Conservation (phyloP, 2,797 vertebrate species). For the Rhynchotus rufescens region DNA sequence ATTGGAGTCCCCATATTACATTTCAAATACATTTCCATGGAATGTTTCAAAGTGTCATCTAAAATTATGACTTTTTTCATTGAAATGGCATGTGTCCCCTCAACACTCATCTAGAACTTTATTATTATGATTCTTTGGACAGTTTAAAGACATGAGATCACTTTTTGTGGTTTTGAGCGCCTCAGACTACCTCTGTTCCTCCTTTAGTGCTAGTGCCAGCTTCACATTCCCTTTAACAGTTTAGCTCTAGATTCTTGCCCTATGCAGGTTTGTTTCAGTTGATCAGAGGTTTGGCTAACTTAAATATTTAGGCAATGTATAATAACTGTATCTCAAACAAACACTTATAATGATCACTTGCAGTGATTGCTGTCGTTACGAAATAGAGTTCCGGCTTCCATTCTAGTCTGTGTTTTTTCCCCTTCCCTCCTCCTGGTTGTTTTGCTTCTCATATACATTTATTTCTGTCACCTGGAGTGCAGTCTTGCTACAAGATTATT, state of each 20-base stretch:
- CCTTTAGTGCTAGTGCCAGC: slow-evolving; percentile 31
- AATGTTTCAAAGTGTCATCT: slow-evolving; percentile 75
- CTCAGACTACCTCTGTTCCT: slow-evolving; percentile 53
- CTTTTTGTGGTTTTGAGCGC: slow-evolving; percentile 62
- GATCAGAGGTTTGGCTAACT: slow-evolving; percentile 52
- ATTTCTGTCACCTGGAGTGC: neutral
- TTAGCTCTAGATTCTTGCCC: slow-evolving; percentile 35
- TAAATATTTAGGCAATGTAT: slow-evolving; percentile 66
- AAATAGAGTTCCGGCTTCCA: neutral
- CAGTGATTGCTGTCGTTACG: neutral
- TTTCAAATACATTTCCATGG: slow-evolving; percentile 79
- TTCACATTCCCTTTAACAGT: neutral
- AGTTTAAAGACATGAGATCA: slow-evolving; percentile 75
- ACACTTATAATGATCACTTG: slow-evolving; percentile 24
- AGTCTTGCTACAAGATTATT: neutral
- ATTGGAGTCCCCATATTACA: slow-evolving; percentile 74
- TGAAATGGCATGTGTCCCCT: slow-evolving; percentile 75
- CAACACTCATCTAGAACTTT: slow-evolving; percentile 65
- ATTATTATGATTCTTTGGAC: slow-evolving; percentile 74
- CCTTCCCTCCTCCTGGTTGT: neutral
- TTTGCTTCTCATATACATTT: neutral
- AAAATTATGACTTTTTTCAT: slow-evolving; percentile 66
- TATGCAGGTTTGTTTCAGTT: neutral
- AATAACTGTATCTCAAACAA: slow-evolving; percentile 61
- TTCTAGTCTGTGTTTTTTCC: neutral